These are phyloP conservation scores for Cervus canadensis DNA, from an alignment of 2,113 vertebrate species.

Conservation along the genomic window DNA sequence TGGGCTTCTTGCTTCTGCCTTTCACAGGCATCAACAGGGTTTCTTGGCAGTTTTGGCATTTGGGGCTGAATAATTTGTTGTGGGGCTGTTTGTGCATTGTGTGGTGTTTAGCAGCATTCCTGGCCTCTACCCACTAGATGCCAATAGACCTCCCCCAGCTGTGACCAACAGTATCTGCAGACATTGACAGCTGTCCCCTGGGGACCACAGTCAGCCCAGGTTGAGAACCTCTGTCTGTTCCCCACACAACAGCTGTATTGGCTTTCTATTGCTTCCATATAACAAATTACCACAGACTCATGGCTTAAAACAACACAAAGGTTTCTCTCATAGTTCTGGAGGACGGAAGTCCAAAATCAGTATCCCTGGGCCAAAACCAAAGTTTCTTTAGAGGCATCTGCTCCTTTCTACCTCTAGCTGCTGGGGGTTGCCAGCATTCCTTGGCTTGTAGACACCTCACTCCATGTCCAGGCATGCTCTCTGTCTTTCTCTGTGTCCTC, in stretches of 20 bases:
- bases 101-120: background rate
- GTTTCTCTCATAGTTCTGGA: background rate
- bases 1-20: background rate
- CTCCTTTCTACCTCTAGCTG: background rate
- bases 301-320: background rate
- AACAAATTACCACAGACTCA: background rate
- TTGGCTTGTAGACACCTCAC: background rate
- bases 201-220: background rate
- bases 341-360: background rate
- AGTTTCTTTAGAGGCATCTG: background rate
- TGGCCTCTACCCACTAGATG: background rate
- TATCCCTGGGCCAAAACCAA: background rate
- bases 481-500: background rate
- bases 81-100: background rate
- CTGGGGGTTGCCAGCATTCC: background rate
- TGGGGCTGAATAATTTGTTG: background rate
- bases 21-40: rapidly evolving
- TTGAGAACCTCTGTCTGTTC: background rate
- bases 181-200: background rate
- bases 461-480: background rate
- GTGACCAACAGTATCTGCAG: background rate
- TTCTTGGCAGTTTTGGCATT: background rate
- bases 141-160: background rate
- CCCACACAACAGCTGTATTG: background rate
- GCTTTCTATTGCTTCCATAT: background rate